Evolutionary conservation across 2,888 invertebrate species (phyloP).

Genomic region (Malacosoma neustria): DNA sequence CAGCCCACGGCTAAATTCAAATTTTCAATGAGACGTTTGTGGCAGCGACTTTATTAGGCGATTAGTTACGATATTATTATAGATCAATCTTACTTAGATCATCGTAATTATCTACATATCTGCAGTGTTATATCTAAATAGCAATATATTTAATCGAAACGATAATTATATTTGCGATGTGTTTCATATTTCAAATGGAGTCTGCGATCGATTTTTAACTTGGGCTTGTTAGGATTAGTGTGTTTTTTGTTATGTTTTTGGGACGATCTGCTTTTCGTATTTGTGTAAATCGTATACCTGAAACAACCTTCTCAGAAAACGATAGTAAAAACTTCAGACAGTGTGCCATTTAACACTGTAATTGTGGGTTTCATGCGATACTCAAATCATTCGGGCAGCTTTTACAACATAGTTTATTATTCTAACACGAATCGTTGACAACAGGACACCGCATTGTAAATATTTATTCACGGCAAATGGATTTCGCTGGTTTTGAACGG

Average conservation of each 20-base stretch:
- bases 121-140: neutral
- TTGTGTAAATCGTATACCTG: no score
- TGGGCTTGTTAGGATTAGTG: slow-evolving; percentile 5
- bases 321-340: neutral
- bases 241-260: slow-evolving; percentile 14
- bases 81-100: slow-evolving; percentile 3
- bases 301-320: slow-evolving; percentile 28
- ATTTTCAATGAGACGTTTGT: slow-evolving; percentile 63
- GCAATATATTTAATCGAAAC: slow-evolving; percentile 8
- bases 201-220: neutral
- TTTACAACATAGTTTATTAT: slow-evolving; percentile 15
- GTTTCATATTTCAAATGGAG: neutral
- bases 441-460: slow-evolving; percentile 17
- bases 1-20: slow-evolving; percentile 62
- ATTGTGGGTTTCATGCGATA: slow-evolving; percentile 21
- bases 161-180: neutral
- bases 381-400: slow-evolving; percentile 12
- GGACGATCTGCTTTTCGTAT: neutral
- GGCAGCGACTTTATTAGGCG: slow-evolving; percentile 50
- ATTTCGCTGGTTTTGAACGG: slow-evolving; percentile 22
- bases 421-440: slow-evolving; percentile 20
- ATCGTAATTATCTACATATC: slow-evolving; percentile 7
- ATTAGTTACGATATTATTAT: slow-evolving; percentile 17
- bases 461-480: slow-evolving; percentile 24
- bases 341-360: slow-evolving; percentile 21